phyloP scores from a whole-genome alignment of 2,113 vertebrate species.

The Aldabrachelys gigantea region DNA sequence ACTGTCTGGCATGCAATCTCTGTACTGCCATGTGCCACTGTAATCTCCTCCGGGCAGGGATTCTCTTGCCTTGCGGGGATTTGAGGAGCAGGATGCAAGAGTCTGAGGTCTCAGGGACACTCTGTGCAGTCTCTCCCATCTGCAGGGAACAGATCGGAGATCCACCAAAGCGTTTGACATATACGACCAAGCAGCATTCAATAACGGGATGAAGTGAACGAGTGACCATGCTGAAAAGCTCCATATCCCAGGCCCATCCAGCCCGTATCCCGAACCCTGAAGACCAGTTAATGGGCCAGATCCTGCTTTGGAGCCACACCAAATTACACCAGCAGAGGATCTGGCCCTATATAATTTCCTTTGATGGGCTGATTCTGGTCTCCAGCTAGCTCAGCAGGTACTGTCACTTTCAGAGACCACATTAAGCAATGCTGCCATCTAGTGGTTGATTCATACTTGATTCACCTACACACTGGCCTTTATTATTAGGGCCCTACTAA shows the following conservation, averaged over 20 bases:
- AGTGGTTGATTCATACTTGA: background rate
- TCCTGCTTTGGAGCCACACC: background rate
- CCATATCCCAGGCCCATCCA: background rate
- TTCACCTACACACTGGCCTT: background rate
- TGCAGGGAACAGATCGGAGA: fast-evolving
- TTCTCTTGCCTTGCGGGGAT: background rate
- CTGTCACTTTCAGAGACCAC: background rate
- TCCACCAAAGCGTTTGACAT: background rate
- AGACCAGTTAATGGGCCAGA: background rate
- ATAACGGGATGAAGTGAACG: background rate
- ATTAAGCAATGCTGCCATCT: background rate
- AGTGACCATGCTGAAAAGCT: background rate
- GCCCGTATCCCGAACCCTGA: background rate
- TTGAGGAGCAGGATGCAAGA: background rate
- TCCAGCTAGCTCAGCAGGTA: background rate
- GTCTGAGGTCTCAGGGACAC: background rate
- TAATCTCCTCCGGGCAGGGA: background rate
- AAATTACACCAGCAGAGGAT: background rate
- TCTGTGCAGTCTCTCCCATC: background rate
- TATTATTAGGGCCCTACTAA: background rate
- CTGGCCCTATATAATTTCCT: background rate
- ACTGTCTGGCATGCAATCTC: background rate
- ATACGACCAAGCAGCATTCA: background rate
- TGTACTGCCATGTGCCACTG: background rate
- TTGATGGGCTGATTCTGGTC: background rate